Percentiles rank a stretch among this genome's conserved stretches.
phyloP scores from a whole-genome alignment of 2,888 invertebrate species.

The Erebia palarica region DNA sequence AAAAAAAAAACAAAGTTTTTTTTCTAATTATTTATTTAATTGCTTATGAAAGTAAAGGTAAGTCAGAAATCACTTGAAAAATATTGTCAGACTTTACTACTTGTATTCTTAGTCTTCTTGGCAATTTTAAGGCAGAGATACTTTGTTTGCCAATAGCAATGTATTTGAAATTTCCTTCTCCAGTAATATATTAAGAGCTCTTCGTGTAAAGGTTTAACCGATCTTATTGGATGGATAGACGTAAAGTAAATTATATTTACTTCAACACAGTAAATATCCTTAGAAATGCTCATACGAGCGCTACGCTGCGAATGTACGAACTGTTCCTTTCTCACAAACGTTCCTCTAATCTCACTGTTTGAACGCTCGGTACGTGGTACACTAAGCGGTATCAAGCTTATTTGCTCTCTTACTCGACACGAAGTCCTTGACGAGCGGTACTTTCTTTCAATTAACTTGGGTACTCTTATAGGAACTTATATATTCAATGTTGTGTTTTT shows the following conservation, averaged over 20 bases:
- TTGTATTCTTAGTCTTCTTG: too few relatives aligned
- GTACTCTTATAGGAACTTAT: conserved; percentile 48
- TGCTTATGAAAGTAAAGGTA: too few relatives aligned
- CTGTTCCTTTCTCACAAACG: conserved; percentile 38
- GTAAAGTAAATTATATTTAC: conserved; percentile 11
- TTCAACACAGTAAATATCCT: conserved; percentile 9
- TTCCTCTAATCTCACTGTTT: conserved; percentile 42
- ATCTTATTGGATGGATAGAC: neutral
- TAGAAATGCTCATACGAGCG: conserved; percentile 5
- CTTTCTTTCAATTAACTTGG: conserved; percentile 75
- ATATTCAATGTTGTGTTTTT: neutral
- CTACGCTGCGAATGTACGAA: neutral
- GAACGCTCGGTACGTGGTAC: conserved; percentile 34
- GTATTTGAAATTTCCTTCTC: too few relatives aligned
- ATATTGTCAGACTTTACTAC: too few relatives aligned
- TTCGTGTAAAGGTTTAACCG: neutral
- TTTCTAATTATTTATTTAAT: too few relatives aligned
- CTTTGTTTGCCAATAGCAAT: too few relatives aligned
- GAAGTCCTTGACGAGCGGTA: conserved; percentile 57
- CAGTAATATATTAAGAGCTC: neutral
- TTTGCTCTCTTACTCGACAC: conserved; percentile 54
- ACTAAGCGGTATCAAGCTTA: conserved; percentile 46
- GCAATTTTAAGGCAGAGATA: too few relatives aligned
- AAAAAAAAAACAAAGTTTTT: too few relatives aligned
- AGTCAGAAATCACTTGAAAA: too few relatives aligned